A percentile compares a stretch with the other conserved stretches of the same genome.
Evolutionary conservation across 2,888 invertebrate species (phyloP).

Genomic region (Parnassius mnemosyne): DNA sequence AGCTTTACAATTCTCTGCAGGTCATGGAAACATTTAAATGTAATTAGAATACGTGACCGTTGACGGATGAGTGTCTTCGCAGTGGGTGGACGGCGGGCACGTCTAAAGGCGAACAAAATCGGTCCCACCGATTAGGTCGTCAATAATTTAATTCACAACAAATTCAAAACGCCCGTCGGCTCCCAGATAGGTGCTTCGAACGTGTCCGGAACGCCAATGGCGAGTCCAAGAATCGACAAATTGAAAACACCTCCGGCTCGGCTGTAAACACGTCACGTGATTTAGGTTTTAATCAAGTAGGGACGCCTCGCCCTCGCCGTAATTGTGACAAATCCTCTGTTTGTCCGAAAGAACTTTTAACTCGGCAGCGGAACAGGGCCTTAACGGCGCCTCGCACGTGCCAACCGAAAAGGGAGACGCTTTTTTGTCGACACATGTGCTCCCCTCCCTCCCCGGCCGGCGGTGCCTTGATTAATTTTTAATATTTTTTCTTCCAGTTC

Average conservation of each 20-base stretch:
- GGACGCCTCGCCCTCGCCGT: slow-evolving; percentile 74
- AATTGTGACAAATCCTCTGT: slow-evolving; percentile 82
- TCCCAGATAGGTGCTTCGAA: slow-evolving; percentile 73
- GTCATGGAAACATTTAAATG: slow-evolving; percentile 65
- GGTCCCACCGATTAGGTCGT: slow-evolving; percentile 69
- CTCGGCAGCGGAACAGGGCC: slow-evolving; percentile 68
- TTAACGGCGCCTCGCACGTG: slow-evolving; percentile 76
- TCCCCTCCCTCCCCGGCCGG: slow-evolving; percentile 48
- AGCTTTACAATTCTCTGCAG: slow-evolving; percentile 55
- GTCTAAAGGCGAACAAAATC: slow-evolving; percentile 48
- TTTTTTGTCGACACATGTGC: slow-evolving; percentile 80
- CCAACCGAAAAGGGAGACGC: slow-evolving; percentile 65
- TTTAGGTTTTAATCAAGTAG: slow-evolving; percentile 81
- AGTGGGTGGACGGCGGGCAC: slow-evolving; percentile 32
- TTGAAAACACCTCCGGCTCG: slow-evolving; percentile 79
- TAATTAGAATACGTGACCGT: slow-evolving; percentile 75
- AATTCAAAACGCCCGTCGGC: slow-evolving; percentile 73
- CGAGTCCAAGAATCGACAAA: slow-evolving; percentile 73
- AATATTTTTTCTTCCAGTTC: slow-evolving; percentile 80
- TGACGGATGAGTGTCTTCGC: slow-evolving; percentile 27
- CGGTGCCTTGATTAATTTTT: slow-evolving; percentile 76
- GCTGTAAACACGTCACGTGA: slow-evolving; percentile 81
- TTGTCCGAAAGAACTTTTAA: slow-evolving; percentile 80
- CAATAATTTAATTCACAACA: slow-evolving; percentile 79
- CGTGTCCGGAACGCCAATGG: slow-evolving; percentile 78